Base-by-base conservation (phyloP, 2,888 invertebrate species). In the Zelleria hepariella region DNA sequence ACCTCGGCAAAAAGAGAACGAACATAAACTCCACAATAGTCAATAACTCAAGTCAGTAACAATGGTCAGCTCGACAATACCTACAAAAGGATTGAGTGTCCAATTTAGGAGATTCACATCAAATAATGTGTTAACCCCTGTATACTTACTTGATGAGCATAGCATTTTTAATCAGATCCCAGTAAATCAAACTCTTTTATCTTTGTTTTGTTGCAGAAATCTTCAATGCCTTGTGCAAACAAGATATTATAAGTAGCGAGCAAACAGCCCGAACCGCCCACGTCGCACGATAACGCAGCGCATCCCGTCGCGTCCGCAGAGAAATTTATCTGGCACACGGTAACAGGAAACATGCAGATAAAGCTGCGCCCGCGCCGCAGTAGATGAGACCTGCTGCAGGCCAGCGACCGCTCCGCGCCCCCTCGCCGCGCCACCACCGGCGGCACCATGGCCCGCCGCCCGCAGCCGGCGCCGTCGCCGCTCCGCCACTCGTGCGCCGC, bases 121-220 rank as follows among this genome's bases (percentile, higher is more conserved):
- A n/a, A n/a, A n/a, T n/a, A n/a, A n/a, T n/a, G n/a, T n/a, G n/a
- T n/a, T n/a, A n/a, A n/a, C n/a, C n/a, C n/a, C n/a, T n/a, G n/a
- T n/a, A n/a, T n/a, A n/a, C n/a, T n/a, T n/a, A n/a, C n/a, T n/a
- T n/a, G n/a, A n/a, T n/a, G n/a, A n/a, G n/a, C n/a, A n/a, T n/a
- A n/a, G n/a, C n/a, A n/a, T n/a, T n/a, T n/a, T n/a, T n/a, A n/a
- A 75, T 77, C 73, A 67, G 61, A 61, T 67, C 63, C 64, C 63
- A 69, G 65, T 70, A 58, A 70, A 72, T 64, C 71, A 69, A 69
- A 63, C 65, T 66, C 66, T n/a, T n/a, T 68, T n/a, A 24, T 74
- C 66, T 71, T 71, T 75, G 73, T 75, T 75, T 86, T 86, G 84
- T 88, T 88, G 74, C 86, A 87, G 87, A 86, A 78, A 82, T 82